phyloP scores from a whole-genome alignment of 2,888 invertebrate species.

The Toxonevra muliebris region DNA sequence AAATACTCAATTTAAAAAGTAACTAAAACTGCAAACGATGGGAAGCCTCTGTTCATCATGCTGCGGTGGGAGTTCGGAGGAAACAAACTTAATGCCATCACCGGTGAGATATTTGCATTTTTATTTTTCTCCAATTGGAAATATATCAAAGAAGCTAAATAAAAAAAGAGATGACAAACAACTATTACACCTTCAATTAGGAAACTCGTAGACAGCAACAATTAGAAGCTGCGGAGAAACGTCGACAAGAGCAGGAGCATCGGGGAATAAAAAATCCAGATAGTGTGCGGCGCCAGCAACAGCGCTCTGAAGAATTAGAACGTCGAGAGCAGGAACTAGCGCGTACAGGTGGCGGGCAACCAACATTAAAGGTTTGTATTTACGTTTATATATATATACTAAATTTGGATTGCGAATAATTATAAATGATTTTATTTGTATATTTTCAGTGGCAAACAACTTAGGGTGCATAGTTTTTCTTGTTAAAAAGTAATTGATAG shows the following conservation, averaged over 20 bases:
- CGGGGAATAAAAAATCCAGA: constrained; percentile 75
- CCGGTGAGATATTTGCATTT: constrained; percentile 42
- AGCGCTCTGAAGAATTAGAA: constrained; percentile 69
- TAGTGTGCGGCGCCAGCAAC: constrained; percentile 70
- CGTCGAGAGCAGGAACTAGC: constrained; percentile 67
- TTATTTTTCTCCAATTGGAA: too few species aligned
- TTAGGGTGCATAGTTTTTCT: constrained; percentile 36
- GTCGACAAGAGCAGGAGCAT: constrained; percentile 69
- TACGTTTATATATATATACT: background rate
- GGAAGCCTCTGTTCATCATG: constrained; percentile 54
- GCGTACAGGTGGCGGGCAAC: constrained; percentile 48
- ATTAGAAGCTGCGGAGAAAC: constrained; percentile 74
- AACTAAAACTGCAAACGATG: constrained; percentile 43
- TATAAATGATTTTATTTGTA: constrained; percentile 4
- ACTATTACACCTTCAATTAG: constrained; percentile 57
- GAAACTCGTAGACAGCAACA: constrained; percentile 73
- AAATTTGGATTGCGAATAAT: background rate
- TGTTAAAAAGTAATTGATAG: background rate
- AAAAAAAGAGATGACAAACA: background rate
- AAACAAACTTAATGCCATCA: constrained; percentile 59
- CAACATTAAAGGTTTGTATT: constrained; percentile 45
- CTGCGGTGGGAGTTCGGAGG: constrained; percentile 53
- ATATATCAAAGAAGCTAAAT: too few species aligned
- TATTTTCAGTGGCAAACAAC: constrained; percentile 57
- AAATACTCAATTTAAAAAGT: background rate